Conservation (phyloP, 1,140 invertebrate species). For the Lerema accius region DNA sequence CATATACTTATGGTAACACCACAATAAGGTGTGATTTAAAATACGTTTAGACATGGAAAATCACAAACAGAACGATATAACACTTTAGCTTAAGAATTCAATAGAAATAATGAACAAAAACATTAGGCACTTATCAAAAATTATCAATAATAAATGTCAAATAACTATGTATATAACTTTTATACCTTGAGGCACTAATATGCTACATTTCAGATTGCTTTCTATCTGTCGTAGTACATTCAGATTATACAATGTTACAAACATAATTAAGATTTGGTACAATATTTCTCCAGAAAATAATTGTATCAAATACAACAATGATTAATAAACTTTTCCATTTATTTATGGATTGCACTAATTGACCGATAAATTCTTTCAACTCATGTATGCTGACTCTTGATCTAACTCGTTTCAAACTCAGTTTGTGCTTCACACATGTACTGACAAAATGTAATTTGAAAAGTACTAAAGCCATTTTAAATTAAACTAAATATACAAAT, state of each 20-base stretch:
- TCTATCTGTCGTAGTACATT: neutral
- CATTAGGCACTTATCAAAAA: constrained; percentile 28
- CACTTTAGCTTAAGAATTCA: constrained; percentile 15
- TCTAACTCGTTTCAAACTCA: constrained; percentile 9
- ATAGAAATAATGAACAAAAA: constrained; percentile 21
- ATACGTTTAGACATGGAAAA: constrained; percentile 9
- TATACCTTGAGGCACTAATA: constrained; percentile 22
- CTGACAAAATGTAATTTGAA: neutral
- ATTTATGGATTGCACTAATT: constrained; percentile 29
- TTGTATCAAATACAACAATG: constrained; percentile 16
- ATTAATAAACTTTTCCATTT: constrained; percentile 23
- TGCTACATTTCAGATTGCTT: constrained; percentile 1
- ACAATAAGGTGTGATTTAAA: constrained; percentile 6
- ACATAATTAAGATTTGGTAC: neutral
- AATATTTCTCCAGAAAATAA: constrained; percentile 6
- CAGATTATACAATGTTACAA: constrained; percentile 5
- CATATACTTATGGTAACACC: constrained; percentile 20
- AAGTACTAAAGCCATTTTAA: constrained; percentile 29
- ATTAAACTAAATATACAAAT: constrained; percentile 26
- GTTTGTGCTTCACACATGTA: neutral
- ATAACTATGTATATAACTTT: constrained; percentile 22
- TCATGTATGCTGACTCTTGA: constrained; percentile 11
- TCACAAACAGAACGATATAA: constrained; percentile 20
- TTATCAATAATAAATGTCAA: constrained; percentile 19
- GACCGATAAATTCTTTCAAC: constrained; percentile 24